Evolutionary conservation across 2,888 invertebrate species (phyloP).

Genomic region (Eulithis prunata): DNA sequence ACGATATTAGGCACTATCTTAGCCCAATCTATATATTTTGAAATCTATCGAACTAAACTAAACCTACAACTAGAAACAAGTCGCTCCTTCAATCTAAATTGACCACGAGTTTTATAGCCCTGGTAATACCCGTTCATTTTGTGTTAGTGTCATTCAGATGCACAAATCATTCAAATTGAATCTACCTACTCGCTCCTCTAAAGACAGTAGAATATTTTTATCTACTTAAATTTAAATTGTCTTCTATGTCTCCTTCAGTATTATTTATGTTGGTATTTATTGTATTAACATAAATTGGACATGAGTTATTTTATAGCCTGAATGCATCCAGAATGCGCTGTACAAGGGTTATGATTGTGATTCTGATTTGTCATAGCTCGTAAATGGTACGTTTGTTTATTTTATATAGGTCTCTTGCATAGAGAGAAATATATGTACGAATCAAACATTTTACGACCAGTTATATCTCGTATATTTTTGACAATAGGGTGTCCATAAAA

Average conservation of each 20-base stretch:
- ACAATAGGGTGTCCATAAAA: slow-evolving; percentile 19
- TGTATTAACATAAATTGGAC: slow-evolving; percentile 84
- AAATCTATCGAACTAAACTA: too few relatives aligned
- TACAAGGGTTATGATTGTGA: slow-evolving; percentile 79
- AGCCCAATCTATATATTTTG: too few relatives aligned
- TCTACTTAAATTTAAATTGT: slow-evolving; percentile 80
- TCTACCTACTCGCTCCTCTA: slow-evolving; percentile 50
- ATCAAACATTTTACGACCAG: slow-evolving; percentile 41
- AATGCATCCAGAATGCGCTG: slow-evolving; percentile 74
- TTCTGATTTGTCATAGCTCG: slow-evolving; percentile 80
- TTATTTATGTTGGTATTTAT: slow-evolving; percentile 83
- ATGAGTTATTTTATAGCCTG: slow-evolving; percentile 82
- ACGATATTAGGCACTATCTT: too few relatives aligned
- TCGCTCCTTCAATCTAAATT: slow-evolving; percentile 23
- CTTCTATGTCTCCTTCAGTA: slow-evolving; percentile 68
- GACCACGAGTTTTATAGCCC: slow-evolving; percentile 30
- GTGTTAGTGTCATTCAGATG: slow-evolving; percentile 41
- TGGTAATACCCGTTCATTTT: slow-evolving; percentile 24
- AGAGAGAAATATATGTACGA: slow-evolving; percentile 37
- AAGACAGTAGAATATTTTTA: slow-evolving; percentile 60
- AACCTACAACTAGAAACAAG: not conserved
- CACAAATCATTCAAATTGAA: slow-evolving; percentile 70
- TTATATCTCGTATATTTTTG: slow-evolving; percentile 25
- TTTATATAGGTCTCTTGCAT: slow-evolving; percentile 48
- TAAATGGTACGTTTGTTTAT: slow-evolving; percentile 74